Conservation (phyloP, 1,140 invertebrate genomes). For the Penaeus chinensis region DNA sequence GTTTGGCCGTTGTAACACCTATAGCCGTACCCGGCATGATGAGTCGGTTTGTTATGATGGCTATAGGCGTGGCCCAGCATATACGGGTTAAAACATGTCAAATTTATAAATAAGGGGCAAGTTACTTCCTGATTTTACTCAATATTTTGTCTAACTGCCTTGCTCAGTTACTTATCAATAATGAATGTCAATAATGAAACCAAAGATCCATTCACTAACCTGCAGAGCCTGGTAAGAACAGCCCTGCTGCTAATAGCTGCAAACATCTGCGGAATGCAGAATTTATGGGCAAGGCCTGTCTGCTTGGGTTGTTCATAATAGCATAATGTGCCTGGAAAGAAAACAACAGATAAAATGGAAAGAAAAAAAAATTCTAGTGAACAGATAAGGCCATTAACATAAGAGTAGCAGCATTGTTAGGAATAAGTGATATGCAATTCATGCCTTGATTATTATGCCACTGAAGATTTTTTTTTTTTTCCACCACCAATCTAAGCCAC, state of each 20-base stretch:
- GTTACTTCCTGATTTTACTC: too few species aligned
- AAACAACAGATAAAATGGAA: not conserved
- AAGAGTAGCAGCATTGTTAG: too few species aligned
- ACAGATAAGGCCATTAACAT: not conserved
- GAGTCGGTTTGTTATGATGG: not conserved
- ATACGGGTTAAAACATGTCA: too few species aligned
- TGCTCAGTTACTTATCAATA: too few species aligned
- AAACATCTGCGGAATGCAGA: constrained; percentile 84
- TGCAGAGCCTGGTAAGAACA: constrained; percentile 94
- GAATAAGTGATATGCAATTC: too few species aligned
- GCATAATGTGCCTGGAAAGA: constrained; percentile 86
- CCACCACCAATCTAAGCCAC: too few species aligned
- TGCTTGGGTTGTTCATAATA: constrained; percentile 94
- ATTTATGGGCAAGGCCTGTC: constrained; percentile 92
- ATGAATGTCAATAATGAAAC: constrained; percentile 9
- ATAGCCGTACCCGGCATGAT: not conserved
- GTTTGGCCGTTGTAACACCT: too few species aligned
- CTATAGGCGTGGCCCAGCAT: too few species aligned
- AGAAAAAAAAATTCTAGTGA: not conserved
- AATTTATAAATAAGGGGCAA: too few species aligned
- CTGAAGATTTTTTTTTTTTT: too few species aligned
- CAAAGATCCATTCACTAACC: constrained; percentile 71
- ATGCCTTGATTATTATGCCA: too few species aligned
- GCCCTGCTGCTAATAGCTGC: constrained; percentile 90
- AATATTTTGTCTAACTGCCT: too few species aligned